Percentiles rank a stretch among this genome's conserved stretches.
Evolutionary conservation across 2,113 vertebrate genomes (phyloP).

Genomic region (Sclerurus mexicanus): DNA sequence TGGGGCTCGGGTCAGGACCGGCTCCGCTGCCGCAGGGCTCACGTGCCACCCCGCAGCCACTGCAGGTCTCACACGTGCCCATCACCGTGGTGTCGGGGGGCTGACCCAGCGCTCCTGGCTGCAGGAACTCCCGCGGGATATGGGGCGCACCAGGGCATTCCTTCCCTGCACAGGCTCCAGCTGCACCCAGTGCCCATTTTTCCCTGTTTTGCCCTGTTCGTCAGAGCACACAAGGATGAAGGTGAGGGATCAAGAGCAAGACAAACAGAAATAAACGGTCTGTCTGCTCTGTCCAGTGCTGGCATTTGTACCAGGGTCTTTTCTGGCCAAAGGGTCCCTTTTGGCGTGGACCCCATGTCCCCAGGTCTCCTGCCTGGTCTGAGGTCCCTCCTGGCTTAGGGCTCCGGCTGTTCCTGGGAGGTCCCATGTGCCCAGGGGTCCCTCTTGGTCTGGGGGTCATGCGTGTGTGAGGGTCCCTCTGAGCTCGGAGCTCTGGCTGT

Average conservation of each 20-base stretch:
- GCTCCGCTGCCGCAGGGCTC: background rate
- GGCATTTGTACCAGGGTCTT: no score
- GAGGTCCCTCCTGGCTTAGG: background rate
- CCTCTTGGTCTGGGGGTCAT: background rate
- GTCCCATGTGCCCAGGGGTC: background rate
- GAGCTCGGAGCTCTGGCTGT: background rate
- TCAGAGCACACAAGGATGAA: background rate
- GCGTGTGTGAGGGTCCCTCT: background rate
- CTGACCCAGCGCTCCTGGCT: background rate
- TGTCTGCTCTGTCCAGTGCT: background rate
- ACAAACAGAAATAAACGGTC: fast-evolving
- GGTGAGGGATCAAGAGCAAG: background rate
- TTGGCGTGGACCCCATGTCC: background rate
- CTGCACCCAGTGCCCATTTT: background rate
- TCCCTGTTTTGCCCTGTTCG: fast-evolving
- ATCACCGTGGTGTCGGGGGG: fast-evolving
- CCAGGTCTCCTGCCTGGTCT: background rate
- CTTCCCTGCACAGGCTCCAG: background rate
- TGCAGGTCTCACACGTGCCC: background rate
- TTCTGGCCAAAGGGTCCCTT: background rate
- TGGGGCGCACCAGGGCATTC: background rate
- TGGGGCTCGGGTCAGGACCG: background rate
- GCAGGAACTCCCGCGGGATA: background rate
- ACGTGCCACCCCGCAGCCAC: fast-evolving
- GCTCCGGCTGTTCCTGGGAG: background rate